Conservation (phyloP, 2,113 vertebrate genomes). For the Tiliqua scincoides region DNA sequence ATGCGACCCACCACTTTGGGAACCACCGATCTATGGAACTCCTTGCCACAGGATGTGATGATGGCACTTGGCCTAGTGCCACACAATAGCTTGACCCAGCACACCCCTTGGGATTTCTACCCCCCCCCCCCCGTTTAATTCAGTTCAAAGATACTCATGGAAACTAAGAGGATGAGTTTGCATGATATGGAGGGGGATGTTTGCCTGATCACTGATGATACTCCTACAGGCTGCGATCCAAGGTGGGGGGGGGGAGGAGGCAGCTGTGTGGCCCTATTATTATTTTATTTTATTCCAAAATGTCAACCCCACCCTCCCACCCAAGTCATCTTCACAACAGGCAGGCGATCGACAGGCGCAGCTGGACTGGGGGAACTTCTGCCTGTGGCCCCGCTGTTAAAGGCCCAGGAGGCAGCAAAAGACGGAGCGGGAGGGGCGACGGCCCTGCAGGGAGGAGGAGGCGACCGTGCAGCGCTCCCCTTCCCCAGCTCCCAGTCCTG, state of each 20-base stretch:
- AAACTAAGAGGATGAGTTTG: background rate
- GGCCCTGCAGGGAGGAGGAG: background rate
- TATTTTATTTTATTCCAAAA: background rate
- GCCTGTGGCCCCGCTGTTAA: background rate
- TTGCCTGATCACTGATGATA: too few species aligned
- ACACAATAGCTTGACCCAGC: background rate
- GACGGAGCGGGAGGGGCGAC: background rate
- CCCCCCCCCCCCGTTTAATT: too few species aligned
- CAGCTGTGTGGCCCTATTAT: background rate
- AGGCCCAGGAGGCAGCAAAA: background rate
- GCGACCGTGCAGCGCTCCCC: background rate
- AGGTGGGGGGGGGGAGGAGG: too few species aligned
- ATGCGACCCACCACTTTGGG: too few species aligned
- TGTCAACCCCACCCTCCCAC: background rate
- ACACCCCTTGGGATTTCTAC: background rate
- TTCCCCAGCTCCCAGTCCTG: too few species aligned
- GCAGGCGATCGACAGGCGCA: background rate
- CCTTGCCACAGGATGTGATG: too few species aligned
- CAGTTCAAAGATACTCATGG: background rate
- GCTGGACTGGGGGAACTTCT: slow-evolving; percentile 10
- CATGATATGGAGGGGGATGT: too few species aligned
- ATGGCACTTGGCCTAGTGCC: too few species aligned
- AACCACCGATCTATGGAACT: too few species aligned
- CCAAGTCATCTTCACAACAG: background rate
- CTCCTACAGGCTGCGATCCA: too few species aligned